These are phyloP conservation scores for Troides oblongomaculatus DNA, from an alignment of 2,888 invertebrate genomes.

Conservation along the genomic window DNA sequence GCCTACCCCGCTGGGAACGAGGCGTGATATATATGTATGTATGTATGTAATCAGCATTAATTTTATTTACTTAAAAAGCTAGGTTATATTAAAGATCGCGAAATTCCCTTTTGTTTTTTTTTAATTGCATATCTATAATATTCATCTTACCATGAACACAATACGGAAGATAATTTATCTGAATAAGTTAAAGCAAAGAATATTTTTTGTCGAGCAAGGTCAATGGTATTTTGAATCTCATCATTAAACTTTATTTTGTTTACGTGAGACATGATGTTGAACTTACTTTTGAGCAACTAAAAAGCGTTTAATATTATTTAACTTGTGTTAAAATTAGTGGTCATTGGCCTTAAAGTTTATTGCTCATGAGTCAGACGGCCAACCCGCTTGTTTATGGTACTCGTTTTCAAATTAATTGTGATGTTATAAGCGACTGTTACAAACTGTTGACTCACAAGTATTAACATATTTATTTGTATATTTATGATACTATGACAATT, in stretches of 20 bases:
- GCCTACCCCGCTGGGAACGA: no score
- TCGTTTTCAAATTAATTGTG: slow-evolving; percentile 43
- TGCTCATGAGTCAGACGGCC: slow-evolving; percentile 29
- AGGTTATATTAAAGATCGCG: no score
- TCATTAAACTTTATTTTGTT: slow-evolving; percentile 13
- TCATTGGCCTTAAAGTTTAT: slow-evolving; percentile 30
- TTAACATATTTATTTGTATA: not conserved
- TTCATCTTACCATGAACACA: not conserved
- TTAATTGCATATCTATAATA: not conserved
- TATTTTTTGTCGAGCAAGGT: slow-evolving; percentile 12
- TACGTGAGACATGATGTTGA: slow-evolving; percentile 1
- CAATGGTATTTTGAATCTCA: slow-evolving; percentile 10
- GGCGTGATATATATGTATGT: no score
- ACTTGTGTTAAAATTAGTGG: slow-evolving; percentile 22
- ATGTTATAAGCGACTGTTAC: slow-evolving; percentile 35
- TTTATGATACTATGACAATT: not conserved
- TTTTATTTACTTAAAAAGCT: no score
- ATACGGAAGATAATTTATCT: not conserved
- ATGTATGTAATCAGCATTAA: no score
- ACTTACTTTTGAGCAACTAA: not conserved
- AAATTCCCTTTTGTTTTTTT: no score
- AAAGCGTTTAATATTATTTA: slow-evolving; percentile 15
- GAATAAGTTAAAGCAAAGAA: not conserved
- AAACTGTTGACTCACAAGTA: slow-evolving; percentile 36
- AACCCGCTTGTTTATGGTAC: slow-evolving; percentile 19